Base-by-base conservation (phyloP, 2,888 invertebrate species). In the Charanyca ferruginea region DNA sequence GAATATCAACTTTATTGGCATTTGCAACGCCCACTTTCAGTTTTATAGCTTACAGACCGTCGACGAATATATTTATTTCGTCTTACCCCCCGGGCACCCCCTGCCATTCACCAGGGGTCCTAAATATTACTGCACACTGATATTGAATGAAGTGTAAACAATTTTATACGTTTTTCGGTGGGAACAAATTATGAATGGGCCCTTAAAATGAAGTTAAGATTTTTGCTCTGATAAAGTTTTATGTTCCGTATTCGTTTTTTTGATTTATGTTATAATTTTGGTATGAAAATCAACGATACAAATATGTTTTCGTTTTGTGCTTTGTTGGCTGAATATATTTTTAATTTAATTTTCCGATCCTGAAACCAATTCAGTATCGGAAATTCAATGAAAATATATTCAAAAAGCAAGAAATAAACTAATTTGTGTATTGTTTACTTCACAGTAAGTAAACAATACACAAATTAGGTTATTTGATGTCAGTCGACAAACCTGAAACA, bases 121-220 rank as follows among this genome's bases (percentile, higher is more conserved):
- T 20, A 25, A 61, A 62, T 64, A 66, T 65, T 59, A 49, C 58
- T 59, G 51, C 48, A 49, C 38, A 51, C 59, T 35, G 47, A 58
- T 65, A 70, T 61, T 68, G 61, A 78, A 77, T 80, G 66, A 49
- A 62, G 74, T 74, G 81, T 59, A 71, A 80, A 78, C 61, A 79
- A 63, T 74, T 71, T 71, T 47, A 52, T 66, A 63, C 23, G 60
- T 18, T 42, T 64, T 59, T 59, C 48, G 41, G 45, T 59, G 59
- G 51, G 73, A 73, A 77, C 23, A 45, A 64, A 65, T 60, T 54
- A 71, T 74, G 72, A 77, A 74, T 65, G 57, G 41, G 23, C 61
- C 60, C 49, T 38, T 71, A 53, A 49, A 47, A 62, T 44, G 38
- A 61, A 49, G 57, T 54, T 28, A 42, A 74, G 77, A 77, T 74